Base-by-base conservation (phyloP, 2,113 vertebrate species). In the Macroglossus sobrinus region DNA sequence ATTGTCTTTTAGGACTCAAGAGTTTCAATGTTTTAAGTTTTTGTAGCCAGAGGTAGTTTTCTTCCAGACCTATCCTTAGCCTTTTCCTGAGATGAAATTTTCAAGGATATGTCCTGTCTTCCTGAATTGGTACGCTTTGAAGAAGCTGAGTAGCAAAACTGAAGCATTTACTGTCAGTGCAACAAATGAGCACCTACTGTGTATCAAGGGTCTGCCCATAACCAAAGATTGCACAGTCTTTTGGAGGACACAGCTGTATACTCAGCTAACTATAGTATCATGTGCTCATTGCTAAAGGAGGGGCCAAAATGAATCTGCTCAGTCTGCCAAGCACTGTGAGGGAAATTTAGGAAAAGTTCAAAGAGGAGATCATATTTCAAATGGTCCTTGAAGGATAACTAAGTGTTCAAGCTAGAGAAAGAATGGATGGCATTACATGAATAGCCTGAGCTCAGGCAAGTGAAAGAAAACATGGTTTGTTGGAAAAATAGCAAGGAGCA, bases 11-110 rank as follows among this genome's bases (percentile, higher is more conserved):
- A 75, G 24, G 71, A 95, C 57, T 76, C 2, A 2, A 71, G 59
- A 72, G 78, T 71, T 84, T 40, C 11, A 47, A 35, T 82, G 72
- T 68, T 94, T 92, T 84, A 80, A 69, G 63, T 92, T 84, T 93
- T 53, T 68, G 30, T 85, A 86, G 40, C 78, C 57, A 93, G 71
- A 76, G 33, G 63, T 80, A 26, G 69, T 89, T 97, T 93, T 68
- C 79, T 80, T 71, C 38, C 26, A 89, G 40, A 47, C 8, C 53
- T 84, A 4, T 22, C 35, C 50, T 28, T 85, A 55, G 74, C 16
- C 35, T 40, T 86, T 88, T 71, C n/a, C 40, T 72, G 30, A 18
- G 69, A 47, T 55, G 66, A 59, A 24, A 53, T n/a, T 35, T 57
- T 28, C 66, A 68, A 80, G 64, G 71, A 8, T 30, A 13, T 22